Base-by-base conservation (phyloP, 2,888 invertebrate species). In the Ornithoptera alexandrae region DNA sequence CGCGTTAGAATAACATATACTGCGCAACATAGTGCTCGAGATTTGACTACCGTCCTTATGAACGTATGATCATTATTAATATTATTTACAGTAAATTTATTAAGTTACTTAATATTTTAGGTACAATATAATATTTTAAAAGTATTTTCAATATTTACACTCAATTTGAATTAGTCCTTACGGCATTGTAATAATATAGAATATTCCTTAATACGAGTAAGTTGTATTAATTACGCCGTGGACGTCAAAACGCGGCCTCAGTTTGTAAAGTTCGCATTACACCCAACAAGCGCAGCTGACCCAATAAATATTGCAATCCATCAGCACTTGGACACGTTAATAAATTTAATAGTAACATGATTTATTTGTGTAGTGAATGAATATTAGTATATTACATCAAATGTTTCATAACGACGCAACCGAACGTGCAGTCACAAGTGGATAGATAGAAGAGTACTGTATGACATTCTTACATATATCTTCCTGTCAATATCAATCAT, bases 311-410 rank as follows among this genome's bases (percentile, higher is more conserved):
- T 76, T 78, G 78, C 81, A 72, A 83, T 76, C 73, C 73, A 87
- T 87, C 85, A 85, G 82, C 84, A 79, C 82, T 85, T 81, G 79
- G 79, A 87, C 81, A 84, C 74, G 78, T 82, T 81, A 79, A 86
- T 81, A 82, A 82, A 78, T 78, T 77, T 78, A 79, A 79, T 82
- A 74, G 79, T 81, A 81, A 73, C 72, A 73, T 79, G 79, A 81
- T 80, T 80, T 83, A 80, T 80, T 80, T 79, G 77, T 79, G 75
- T 46, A 46, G 15, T 46, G 46, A 46, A 46, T 46, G 17, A 46
- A 46, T 46, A 70, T 68, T 56, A 71, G 46, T 12, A 69, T 67
- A 69, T 71, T 69, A 70, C 65, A 67, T 68, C 63, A 68, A 62
- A 66, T 62, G 65, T 64, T 73, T 72, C 61, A 67, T 56, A 70